Evolutionary conservation across 2,888 invertebrate species (phyloP).

Genomic region (Leucania comma): DNA sequence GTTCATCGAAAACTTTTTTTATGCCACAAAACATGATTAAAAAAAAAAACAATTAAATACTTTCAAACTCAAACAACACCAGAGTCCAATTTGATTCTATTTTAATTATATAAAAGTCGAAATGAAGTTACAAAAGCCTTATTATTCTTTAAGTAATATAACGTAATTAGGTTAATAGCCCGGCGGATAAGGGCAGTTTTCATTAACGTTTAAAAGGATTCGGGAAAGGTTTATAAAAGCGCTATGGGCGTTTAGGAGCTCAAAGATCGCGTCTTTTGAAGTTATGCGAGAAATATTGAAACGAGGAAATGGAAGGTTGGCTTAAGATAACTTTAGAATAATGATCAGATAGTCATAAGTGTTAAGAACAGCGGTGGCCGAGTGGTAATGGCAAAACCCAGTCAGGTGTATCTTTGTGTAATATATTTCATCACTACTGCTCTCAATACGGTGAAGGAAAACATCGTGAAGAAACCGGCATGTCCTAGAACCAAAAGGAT

Average conservation of each 20-base stretch:
- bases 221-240: slow-evolving; percentile 24
- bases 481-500: no score
- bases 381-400: no score
- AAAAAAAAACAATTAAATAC: no score
- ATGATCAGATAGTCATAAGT: no score
- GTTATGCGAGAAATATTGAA: slow-evolving; percentile 13
- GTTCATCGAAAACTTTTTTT: no score
- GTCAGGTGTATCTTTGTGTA: no score
- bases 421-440: no score
- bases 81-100: slow-evolving; percentile 15
- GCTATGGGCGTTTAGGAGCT: slow-evolving; percentile 13
- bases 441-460: no score
- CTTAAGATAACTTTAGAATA: neutral
- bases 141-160: slow-evolving; percentile 22
- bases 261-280: slow-evolving; percentile 29
- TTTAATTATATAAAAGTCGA: slow-evolving; percentile 8
- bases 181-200: slow-evolving; percentile 17
- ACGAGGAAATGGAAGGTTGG: neutral
- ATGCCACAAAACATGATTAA: no score
- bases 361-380: no score
- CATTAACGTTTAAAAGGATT: slow-evolving; percentile 21
- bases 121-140: slow-evolving; percentile 17
- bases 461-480: no score
- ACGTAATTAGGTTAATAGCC: slow-evolving; percentile 46
- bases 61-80: no score